Base-by-base conservation (phyloP, 2,113 vertebrate genomes). In the Phyllopteryx taeniolatus region DNA sequence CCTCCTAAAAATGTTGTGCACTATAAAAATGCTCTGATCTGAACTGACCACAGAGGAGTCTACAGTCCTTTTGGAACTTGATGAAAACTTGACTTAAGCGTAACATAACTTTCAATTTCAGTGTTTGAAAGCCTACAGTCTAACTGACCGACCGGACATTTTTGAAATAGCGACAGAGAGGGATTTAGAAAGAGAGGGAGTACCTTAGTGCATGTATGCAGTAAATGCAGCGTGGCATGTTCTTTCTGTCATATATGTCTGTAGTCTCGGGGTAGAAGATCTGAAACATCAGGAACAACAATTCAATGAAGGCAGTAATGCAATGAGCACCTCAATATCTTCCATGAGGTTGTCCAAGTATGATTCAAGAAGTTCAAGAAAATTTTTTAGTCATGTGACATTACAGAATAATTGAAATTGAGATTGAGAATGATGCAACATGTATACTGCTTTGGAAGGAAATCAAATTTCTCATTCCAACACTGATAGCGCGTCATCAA, bases 191-290 rank as follows among this genome's bases (percentile, higher is more conserved):
- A 47, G 17, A 46, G 39, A 44, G 20, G 10, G 8, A 11, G 49
- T 93, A 98, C 98, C 98, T 99, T 91, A 99, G 96, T 0, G 98
- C 98, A 1, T 99, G 98, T 73, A 99, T 98, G 61, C 98, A 99
- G 86, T 99, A 99, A 89, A 99, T 98, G 80, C 96, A 98, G 74
- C 96, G 95, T 0, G 97, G 98, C 98, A 99, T 99, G 92, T 99
- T 99, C 92, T 99, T 99, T 79, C 97, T 93, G 88, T 99, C 98
- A 17, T 99, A 99, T 75, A 99, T 98, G 84, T 99, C 98, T 74
- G 98, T 99, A 8, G 98, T 99, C 91, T 99, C 98, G 22, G 98
- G 98, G 81, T 99, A 99, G 92, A 99, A 99, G 82, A 99, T 99
- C 98, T 99, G 84, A 83, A 90, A 85, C 47, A 79, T 46, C 6